phyloP scores from a whole-genome alignment of 2,888 invertebrate genomes.

The Epirrhoe alternata region DNA sequence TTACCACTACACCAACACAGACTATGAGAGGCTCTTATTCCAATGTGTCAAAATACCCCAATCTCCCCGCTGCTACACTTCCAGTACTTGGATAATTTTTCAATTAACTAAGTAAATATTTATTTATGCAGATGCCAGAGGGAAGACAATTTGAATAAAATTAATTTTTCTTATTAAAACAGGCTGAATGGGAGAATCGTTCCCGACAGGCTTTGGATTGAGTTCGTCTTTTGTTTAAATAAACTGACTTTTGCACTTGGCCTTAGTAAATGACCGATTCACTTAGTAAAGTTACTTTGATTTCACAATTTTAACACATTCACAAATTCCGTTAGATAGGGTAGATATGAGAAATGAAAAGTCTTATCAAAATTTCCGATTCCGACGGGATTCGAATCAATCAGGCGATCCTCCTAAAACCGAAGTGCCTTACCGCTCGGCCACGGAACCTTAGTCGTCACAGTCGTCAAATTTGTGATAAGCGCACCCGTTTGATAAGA shows the following conservation, averaged over 20 bases:
- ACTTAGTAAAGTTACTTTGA: not conserved
- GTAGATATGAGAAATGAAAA: too few species aligned
- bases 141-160: conserved; percentile 42
- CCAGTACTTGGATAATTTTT: conserved; percentile 38
- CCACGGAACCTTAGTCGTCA: too few species aligned
- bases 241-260: not conserved
- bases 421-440: too few species aligned
- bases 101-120: conserved; percentile 46
- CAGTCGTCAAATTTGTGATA: too few species aligned
- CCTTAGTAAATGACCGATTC: not conserved
- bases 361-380: too few species aligned
- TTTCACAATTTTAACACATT: too few species aligned
- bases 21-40: not conserved
- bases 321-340: too few species aligned
- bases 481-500: too few species aligned
- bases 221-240: conserved; percentile 40
- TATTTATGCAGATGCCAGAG: conserved; percentile 42
- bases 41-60: conserved; percentile 12
- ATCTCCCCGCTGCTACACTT: conserved; percentile 20
- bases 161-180: conserved; percentile 45
- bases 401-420: too few species aligned
- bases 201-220: conserved; percentile 40
- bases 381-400: too few species aligned
- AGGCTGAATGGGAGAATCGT: conserved; percentile 35
- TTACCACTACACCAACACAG: too few species aligned